Conservation (phyloP, 2,113 vertebrate genomes). For the Promerops cafer region DNA sequence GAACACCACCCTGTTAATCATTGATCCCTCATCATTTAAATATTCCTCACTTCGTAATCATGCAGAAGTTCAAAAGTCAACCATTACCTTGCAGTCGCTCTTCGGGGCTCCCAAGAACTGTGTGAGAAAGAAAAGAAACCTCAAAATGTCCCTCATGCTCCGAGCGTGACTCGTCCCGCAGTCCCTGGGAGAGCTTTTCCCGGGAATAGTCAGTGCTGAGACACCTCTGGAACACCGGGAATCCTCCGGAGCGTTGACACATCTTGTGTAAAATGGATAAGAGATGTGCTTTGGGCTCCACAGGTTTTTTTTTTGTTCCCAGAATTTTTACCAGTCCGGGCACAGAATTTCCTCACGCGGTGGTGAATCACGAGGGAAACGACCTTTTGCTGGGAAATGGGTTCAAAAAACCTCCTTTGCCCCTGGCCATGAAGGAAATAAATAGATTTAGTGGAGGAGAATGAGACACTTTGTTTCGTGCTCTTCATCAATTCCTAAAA, state of each 20-base stretch:
- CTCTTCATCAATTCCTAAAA: not conserved
- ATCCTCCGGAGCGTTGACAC: not conserved
- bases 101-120: not conserved
- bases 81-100: not conserved
- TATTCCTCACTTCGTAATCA: not conserved
- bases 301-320: too few relatives aligned
- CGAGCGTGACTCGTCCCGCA: not conserved
- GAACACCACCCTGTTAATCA: not conserved
- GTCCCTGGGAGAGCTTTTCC: not conserved
- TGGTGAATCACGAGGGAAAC: not conserved
- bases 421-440: not conserved
- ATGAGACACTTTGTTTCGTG: not conserved
- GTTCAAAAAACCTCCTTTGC: not conserved
- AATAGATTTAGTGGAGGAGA: not conserved
- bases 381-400: not conserved
- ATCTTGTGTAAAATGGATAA: too few relatives aligned
- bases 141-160: rapidly evolving
- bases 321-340: not conserved
- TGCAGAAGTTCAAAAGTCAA: not conserved
- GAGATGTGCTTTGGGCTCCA: not conserved
- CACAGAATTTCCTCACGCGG: not conserved
- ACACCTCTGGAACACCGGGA: not conserved
- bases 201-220: not conserved
- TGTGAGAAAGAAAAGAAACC: not conserved
- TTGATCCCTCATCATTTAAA: not conserved